Evolutionary conservation across 2,888 invertebrate species (phyloP), one percentile per base, ranked within the genome.

Genomic region (Dryobotodes eremita): DNA sequence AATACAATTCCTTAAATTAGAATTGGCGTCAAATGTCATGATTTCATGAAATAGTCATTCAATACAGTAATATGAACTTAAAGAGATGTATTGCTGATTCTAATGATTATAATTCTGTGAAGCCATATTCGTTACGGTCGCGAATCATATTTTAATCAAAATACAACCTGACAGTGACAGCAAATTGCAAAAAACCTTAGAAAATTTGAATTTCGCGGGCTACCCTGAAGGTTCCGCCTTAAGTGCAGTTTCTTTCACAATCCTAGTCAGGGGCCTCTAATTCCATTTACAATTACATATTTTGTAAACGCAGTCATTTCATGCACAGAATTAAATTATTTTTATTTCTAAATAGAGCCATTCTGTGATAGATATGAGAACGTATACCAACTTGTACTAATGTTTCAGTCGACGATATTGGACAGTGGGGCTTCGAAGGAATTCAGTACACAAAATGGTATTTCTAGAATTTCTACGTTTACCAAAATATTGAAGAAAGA

Each of bases 321-420:
- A 79, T 79, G 86, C 57, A 83, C 80, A 85, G 69, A 82, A 80
- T 73, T 50, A 48, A 65, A 48, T 71, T 74, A 78, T 61, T 70
- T 76, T 72, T 73, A 77, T 71, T 59, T 76, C 62, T 83, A 82
- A 50, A 80, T 80, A 84, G 77, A 85, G 77, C 73, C 87, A 86
- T 83, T 77, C 78, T 74, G 82, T 91, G 91, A 91, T 91, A 91
- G 91, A 91, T 91, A 91, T 91, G 91, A 90, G 80, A 78, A 84
- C 91, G 91, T 91, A 90, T 91, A 91, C 87, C 72, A 84, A 86
- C 81, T 91, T 91, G 90, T 91, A 90, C 90, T 90, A 62, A 83
- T 84, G 31, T 81, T 80, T 90, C 89, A 91, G 91, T 90, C 89
- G 71, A 83, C 77, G 71, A 77, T 77, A 78, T 77, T 77, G 71